phyloP scores from a whole-genome alignment of 2,113 vertebrate species.

The Scolopax mira region DNA sequence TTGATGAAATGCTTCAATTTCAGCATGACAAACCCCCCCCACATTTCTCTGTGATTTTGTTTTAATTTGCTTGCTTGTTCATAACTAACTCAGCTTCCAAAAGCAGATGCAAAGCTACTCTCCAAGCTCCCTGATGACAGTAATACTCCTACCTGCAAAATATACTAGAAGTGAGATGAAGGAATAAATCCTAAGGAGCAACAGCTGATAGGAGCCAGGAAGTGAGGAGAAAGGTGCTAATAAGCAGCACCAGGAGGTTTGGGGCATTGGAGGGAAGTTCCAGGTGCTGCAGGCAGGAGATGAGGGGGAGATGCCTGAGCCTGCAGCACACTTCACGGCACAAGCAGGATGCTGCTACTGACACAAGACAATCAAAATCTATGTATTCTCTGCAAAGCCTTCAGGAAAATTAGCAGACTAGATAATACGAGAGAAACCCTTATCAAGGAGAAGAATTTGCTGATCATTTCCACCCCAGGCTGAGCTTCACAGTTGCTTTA shows the following conservation, averaged over 20 bases:
- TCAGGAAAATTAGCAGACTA: neutral
- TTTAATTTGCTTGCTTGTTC: neutral
- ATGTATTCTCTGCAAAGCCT: neutral
- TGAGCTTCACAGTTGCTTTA: neutral
- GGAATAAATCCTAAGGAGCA: neutral
- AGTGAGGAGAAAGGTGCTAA: neutral
- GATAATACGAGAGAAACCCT: neutral
- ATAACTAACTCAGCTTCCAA: neutral
- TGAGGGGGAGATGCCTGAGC: neutral
- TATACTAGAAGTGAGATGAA: neutral
- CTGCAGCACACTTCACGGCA: neutral
- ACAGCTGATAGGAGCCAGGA: neutral
- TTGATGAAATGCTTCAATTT: neutral
- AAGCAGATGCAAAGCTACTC: neutral
- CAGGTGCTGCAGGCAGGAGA: neutral
- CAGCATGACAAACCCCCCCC: neutral
- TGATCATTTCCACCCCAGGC: neutral
- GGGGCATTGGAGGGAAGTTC: fast-evolving
- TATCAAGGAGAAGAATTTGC: neutral
- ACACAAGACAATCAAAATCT: neutral
- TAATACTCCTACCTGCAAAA: neutral
- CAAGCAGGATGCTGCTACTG: neutral
- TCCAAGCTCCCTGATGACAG: neutral
- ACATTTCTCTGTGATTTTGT: neutral
- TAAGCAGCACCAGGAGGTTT: neutral